Evolutionary conservation across 2,113 vertebrate genomes (phyloP).

Genomic region (Oenanthe melanoleuca): DNA sequence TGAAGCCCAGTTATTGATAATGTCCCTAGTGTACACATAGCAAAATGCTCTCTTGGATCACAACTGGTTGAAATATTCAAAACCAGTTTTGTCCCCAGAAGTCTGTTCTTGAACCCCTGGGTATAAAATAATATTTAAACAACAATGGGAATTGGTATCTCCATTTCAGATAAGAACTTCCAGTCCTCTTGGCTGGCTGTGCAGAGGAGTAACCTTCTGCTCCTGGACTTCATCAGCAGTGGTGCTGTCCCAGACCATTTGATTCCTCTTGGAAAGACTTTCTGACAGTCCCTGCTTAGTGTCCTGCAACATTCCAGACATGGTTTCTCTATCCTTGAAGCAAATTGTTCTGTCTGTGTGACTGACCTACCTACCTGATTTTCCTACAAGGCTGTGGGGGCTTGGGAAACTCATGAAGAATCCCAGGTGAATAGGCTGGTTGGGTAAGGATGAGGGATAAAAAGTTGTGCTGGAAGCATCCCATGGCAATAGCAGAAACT

Average conservation of each 20-base stretch:
- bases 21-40: accelerated
- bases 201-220: background rate
- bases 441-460: background rate
- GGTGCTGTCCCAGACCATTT: background rate
- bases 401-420: background rate
- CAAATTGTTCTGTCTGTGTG: background rate
- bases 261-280: background rate
- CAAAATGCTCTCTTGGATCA: background rate
- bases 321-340: background rate
- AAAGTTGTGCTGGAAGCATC: background rate
- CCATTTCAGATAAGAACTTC: no score
- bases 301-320: background rate
- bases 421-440: background rate
- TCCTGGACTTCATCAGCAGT: background rate
- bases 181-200: background rate
- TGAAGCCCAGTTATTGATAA: background rate
- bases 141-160: accelerated
- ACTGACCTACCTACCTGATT: background rate
- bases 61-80: background rate
- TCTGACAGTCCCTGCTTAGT: background rate
- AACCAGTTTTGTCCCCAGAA: background rate
- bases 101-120: background rate
- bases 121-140: background rate
- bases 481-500: background rate
- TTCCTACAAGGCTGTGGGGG: background rate